phyloP scores from a whole-genome alignment of 53 echinoderm and acorn worm species.

The Temnopleurus reevesii region DNA sequence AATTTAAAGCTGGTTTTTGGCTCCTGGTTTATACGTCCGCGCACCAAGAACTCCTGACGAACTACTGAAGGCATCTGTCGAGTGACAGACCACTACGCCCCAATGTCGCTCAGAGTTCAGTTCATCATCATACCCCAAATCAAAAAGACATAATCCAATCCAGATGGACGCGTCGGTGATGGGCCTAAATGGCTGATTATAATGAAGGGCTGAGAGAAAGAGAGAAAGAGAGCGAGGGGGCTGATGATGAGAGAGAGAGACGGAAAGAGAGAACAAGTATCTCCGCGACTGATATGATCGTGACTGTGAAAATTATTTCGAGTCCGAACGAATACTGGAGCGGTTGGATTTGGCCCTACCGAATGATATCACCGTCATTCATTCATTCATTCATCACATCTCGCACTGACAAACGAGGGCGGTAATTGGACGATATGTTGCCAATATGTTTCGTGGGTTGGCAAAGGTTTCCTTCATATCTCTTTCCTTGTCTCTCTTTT shows the following conservation, averaged over 20 bases:
- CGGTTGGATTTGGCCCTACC: neutral
- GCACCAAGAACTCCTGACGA: neutral
- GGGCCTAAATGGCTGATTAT: neutral
- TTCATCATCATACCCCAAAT: constrained; percentile 41
- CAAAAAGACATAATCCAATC: constrained; percentile 40
- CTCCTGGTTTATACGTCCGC: constrained; percentile 14
- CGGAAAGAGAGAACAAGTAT: no score
- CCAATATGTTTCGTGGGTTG: constrained; percentile 13
- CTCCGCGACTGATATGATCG: constrained; percentile 16
- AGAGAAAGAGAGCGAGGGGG: neutral
- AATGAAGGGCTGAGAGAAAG: constrained; percentile 37
- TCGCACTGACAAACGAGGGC: neutral
- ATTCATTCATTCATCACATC: constrained; percentile 23
- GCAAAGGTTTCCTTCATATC: neutral
- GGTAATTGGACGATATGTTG: constrained; percentile 39
- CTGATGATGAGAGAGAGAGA: constrained; percentile 1
- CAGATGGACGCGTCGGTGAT: constrained; percentile 30
- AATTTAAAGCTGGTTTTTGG: neutral
- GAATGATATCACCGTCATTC: constrained; percentile 11
- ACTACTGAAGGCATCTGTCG: constrained; percentile 18
- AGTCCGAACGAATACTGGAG: neutral
- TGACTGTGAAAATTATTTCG: neutral
- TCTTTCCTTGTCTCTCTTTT: no score
- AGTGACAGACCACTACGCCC: constrained; percentile 28
- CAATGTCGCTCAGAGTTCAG: constrained; percentile 31